These are phyloP conservation scores for Cheilosia variabilis DNA, from an alignment of 2,888 invertebrate genomes.

Conservation along the genomic window DNA sequence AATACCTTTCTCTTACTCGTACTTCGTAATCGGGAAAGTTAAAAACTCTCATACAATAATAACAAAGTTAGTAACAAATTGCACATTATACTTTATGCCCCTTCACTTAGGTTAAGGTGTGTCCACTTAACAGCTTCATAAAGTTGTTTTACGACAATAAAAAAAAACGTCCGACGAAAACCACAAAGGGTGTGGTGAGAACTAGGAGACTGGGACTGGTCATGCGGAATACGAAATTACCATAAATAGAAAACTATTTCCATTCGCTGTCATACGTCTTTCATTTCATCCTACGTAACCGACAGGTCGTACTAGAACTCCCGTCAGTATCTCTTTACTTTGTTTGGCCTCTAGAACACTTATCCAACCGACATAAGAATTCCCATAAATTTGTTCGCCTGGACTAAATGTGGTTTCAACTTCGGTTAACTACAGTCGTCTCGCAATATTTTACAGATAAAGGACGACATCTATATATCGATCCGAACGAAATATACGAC, in stretches of 20 bases:
- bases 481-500: slow-evolving; percentile 23
- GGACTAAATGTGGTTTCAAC: slow-evolving; percentile 42
- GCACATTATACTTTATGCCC: too few species aligned
- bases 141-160: slow-evolving; percentile 60
- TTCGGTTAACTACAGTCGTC: slow-evolving; percentile 52
- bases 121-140: slow-evolving; percentile 68
- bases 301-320: too few species aligned
- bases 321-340: neutral
- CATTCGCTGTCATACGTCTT: neutral
- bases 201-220: slow-evolving; percentile 25
- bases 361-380: slow-evolving; percentile 37
- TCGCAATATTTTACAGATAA: slow-evolving; percentile 61
- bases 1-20: too few species aligned
- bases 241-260: slow-evolving; percentile 51
- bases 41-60: neutral
- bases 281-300: neutral
- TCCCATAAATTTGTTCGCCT: slow-evolving; percentile 57
- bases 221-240: slow-evolving; percentile 61
- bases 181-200: slow-evolving; percentile 36
- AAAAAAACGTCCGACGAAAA: slow-evolving; percentile 1
- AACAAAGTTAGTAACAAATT: slow-evolving; percentile 42
- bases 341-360: neutral
- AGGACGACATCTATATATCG: slow-evolving; percentile 56
- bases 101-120: slow-evolving; percentile 59
- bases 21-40: too few species aligned